A percentile compares a stretch with the other conserved stretches of the same genome.
phyloP scores from a whole-genome alignment of 2,888 invertebrate genomes.

The Hololepta plana region DNA sequence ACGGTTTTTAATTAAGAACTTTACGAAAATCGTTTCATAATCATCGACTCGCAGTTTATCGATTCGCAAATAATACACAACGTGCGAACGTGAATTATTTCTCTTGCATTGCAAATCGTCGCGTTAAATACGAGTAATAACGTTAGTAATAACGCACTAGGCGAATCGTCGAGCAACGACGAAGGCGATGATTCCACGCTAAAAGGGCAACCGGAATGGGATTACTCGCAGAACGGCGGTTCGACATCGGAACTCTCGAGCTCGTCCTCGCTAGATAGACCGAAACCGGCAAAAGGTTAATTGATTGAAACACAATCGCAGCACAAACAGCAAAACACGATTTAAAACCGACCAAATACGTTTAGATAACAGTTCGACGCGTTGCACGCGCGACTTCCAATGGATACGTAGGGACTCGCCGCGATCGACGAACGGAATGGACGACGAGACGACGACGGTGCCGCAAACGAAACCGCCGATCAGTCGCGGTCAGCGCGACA shows the following conservation, averaged over 20 bases:
- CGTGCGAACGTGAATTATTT: conserved; percentile 1
- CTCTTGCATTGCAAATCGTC: conserved; percentile 2
- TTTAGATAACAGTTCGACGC: conserved; percentile 36
- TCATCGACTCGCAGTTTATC: conserved; percentile 2
- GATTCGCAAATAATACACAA: conserved; percentile 1
- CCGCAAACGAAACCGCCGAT: conserved; percentile 19
- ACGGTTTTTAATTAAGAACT: no score
- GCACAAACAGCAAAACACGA: no score
- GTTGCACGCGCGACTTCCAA: conserved; percentile 48
- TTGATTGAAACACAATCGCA: no score
- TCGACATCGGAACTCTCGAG: conserved; percentile 25
- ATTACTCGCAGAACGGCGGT: conserved; percentile 26
- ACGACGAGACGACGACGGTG: conserved; percentile 19
- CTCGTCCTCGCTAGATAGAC: conserved; percentile 21
- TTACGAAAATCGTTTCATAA: no score
- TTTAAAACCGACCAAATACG: conserved; percentile 1
- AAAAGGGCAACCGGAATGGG: conserved; percentile 33
- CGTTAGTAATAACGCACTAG: no score
- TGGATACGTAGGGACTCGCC: conserved; percentile 36
- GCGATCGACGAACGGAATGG: conserved; percentile 14
- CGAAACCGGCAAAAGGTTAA: no score
- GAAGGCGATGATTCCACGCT: conserved; percentile 35
- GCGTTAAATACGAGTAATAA: no score
- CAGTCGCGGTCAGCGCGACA: conserved; percentile 15
- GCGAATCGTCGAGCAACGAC: conserved; percentile 42